Percentiles rank a stretch among this genome's conserved stretches.
Conservation (phyloP, 2,888 invertebrate genomes). For the Periphyllus acericola region DNA sequence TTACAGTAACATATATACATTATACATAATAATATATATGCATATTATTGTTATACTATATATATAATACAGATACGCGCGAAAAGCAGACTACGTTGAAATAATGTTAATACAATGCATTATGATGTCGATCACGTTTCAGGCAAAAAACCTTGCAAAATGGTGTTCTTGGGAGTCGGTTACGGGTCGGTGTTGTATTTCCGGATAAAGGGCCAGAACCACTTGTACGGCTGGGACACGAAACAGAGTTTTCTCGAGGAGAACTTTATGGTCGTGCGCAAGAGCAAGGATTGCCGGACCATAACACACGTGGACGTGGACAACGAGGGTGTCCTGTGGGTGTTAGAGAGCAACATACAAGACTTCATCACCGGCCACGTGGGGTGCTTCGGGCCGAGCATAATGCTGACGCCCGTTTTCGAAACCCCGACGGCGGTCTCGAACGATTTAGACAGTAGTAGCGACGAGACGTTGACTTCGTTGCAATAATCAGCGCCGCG, state of each 20-base stretch:
- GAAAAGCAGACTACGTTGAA: background rate
- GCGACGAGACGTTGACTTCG: background rate
- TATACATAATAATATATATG: no score
- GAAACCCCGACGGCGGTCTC: background rate
- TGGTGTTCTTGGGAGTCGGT: slow-evolving; percentile 15
- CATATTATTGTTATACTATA: no score
- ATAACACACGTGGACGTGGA: slow-evolving; percentile 33
- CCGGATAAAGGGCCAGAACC: background rate
- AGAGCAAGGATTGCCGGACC: slow-evolving; percentile 2
- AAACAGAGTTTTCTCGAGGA: background rate
- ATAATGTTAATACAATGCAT: background rate
- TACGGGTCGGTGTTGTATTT: slow-evolving; percentile 21
- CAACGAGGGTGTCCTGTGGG: background rate
- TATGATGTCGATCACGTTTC: background rate
- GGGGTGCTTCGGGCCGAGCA: slow-evolving; percentile 18
- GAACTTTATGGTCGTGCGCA: background rate
- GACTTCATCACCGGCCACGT: background rate
- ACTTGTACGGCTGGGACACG: slow-evolving; percentile 36
- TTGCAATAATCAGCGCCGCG: background rate
- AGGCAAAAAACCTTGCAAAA: slow-evolving; percentile 22
- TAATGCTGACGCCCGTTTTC: background rate
- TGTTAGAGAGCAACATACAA: slow-evolving; percentile 20
- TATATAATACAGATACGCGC: background rate
- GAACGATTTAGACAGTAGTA: background rate
- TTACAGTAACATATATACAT: no score